Evolutionary conservation across 2,888 invertebrate species (phyloP), one percentile per base, ranked within the genome.

Genomic region (Andrena camellia): DNA sequence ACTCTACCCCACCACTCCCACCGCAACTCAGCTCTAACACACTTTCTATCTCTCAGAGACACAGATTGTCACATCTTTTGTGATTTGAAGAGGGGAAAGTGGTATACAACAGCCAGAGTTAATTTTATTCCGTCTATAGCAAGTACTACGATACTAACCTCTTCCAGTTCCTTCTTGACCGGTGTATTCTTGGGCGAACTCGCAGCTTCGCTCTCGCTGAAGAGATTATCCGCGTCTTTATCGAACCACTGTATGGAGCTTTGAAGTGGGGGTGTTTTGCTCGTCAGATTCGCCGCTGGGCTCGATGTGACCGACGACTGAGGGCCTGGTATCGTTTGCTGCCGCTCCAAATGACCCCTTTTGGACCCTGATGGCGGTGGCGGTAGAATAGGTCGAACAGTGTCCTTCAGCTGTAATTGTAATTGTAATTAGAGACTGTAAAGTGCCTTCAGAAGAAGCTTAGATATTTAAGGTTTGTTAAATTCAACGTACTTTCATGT

Each of bases 211-310:
- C 92, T 92, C 76, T 94, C 94, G 70, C 93, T 94, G 88, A 95
- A 95, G 42, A 95, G 90, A 63, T 94, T 93, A 82, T 95, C 94
- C 2, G 94, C 93, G 85, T 95, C 94, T 83, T 94, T 94, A 83
- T 95, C 95, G 83, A 95, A 94, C 95, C 95, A 95, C 69, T 94
- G 94, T 66, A 93, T 91, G 10, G 93, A 89, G 29, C 90, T 89
- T 73, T 92, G 91, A 23, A 92, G 92, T 7, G 93, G 92, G 31
- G 93, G 92, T 4, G 93, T 92, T 89, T 92, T 93, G 70, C 90
- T 91, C 7, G 90, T 83, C 17, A 91, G 80, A 57, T 89, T 90
- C 5, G 91, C 86, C 2, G 93, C 91, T 48, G 93, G 93, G 83
- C 93, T 93, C 60, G 92, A 92, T 26, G 92, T 90, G 23, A 89